Base-by-base conservation (phyloP, 2,888 invertebrate genomes). In the Heteropelma amictum region DNA sequence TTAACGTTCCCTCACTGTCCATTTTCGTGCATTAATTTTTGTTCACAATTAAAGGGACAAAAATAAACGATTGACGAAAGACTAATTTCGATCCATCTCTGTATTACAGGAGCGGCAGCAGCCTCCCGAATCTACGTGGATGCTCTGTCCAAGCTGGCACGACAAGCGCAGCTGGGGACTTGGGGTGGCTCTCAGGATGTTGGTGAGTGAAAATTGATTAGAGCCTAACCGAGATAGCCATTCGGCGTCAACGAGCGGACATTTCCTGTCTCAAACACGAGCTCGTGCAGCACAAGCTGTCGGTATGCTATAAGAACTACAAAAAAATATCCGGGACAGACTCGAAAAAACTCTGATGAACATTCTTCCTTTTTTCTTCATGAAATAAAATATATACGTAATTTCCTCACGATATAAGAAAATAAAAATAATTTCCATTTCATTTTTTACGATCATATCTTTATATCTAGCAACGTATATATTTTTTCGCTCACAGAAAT, bases 131-230 rank as follows among this genome's bases (percentile, higher is more conserved):
- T 96, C 82, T 97, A 97, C 90, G 95, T 96, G 86, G 97, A 97
- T 86, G 95, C 96, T 78, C 93, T 97, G 87, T 94, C 95, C 81
- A 96, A 96, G 90, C 91, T 97, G 87, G 96, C 96, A 76, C 92
- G 95, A 81, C 96, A 97, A 89, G 96, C 97, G 67, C 96, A 97
- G 89, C 96, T 97, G 90, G 96, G 96, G 81, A 95, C 95, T 42
- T 95, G 95, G 94, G 95, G 95, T 81, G 96, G 96, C 88, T 96
- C 96, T 81, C 94, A 95, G 79, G 97, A 97, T 92, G 96, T 97
- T 84, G 97, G 97, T 97, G 91, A 93, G 93, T 90, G 78, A 60
- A 81, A 80, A 78, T 82, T 82, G 79, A 84, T 83, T 82, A 79
- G 75, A 54, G 45, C 51, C 47, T 61, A 71, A 68, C 72, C 38